Evolutionary conservation across 2,888 invertebrate species (phyloP).

Genomic region (Nebria brevicollis): DNA sequence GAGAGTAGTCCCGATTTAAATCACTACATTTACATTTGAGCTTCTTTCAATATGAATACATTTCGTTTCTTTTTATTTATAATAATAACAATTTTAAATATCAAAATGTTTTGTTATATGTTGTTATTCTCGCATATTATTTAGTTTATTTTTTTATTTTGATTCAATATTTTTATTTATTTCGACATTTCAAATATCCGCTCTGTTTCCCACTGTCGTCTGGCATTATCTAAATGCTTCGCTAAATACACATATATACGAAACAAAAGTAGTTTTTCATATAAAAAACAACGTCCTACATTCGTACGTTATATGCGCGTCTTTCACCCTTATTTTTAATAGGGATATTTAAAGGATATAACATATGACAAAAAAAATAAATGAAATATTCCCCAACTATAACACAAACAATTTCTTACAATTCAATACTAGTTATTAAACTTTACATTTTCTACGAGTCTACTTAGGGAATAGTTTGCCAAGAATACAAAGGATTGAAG

Average conservation of each 20-base stretch:
- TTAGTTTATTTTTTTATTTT: neutral
- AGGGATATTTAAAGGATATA: neutral
- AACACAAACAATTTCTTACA: neutral
- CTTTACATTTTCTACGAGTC: neutral
- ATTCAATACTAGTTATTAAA: no score
- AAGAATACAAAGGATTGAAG: neutral
- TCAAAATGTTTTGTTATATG: no score
- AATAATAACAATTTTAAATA: no score
- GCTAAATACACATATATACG: neutral
- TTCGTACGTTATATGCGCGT: neutral
- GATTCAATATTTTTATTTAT: neutral
- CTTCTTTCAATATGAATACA: neutral
- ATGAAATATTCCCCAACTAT: neutral
- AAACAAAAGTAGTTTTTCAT: neutral
- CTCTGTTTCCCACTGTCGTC: neutral
- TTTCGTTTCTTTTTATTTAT: no score
- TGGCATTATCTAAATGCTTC: neutral
- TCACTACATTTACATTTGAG: neutral
- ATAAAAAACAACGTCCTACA: neutral
- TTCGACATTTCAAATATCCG: neutral
- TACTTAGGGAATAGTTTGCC: neutral
- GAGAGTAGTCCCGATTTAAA: neutral
- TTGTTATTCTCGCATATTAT: neutral
- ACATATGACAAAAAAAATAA: neutral
- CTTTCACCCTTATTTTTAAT: neutral